Evolutionary conservation across 2,113 vertebrate genomes (phyloP).

Genomic region (Mohoua ochrocephala): DNA sequence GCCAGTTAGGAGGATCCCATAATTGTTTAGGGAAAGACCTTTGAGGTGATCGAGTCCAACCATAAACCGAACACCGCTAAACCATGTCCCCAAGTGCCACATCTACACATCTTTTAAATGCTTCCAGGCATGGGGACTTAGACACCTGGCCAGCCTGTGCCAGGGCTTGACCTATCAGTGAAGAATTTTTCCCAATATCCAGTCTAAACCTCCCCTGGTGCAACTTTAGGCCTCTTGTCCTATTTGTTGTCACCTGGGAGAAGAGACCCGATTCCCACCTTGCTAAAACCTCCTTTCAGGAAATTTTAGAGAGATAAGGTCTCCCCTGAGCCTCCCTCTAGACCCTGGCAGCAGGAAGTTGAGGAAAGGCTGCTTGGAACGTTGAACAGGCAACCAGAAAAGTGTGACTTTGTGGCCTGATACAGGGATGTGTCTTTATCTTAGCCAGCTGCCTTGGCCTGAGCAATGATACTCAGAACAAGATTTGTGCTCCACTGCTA

Average conservation of each 20-base stretch:
- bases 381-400: neutral
- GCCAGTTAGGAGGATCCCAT: neutral
- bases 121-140: no score
- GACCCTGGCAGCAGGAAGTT: neutral
- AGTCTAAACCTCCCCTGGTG: neutral
- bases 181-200: neutral
- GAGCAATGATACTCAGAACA: neutral
- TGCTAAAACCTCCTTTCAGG: neutral
- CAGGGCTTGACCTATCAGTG: neutral
- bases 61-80: neutral
- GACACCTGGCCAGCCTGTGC: neutral
- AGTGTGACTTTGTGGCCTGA: neutral
- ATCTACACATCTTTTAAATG: neutral
- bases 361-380: neutral
- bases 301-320: neutral
- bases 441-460: neutral
- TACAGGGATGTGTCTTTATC: neutral
- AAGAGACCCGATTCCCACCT: neutral
- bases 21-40: neutral
- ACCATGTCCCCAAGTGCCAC: neutral
- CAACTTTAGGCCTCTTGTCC: neutral
- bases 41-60: fast-evolving
- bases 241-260: neutral
- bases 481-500: neutral
- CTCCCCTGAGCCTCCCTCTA: neutral